A percentile compares a stretch with the other conserved stretches of the same genome.
These are phyloP conservation scores for Heliconius hewitsoni DNA, from an alignment of 1,140 invertebrate species.

Conservation along the genomic window DNA sequence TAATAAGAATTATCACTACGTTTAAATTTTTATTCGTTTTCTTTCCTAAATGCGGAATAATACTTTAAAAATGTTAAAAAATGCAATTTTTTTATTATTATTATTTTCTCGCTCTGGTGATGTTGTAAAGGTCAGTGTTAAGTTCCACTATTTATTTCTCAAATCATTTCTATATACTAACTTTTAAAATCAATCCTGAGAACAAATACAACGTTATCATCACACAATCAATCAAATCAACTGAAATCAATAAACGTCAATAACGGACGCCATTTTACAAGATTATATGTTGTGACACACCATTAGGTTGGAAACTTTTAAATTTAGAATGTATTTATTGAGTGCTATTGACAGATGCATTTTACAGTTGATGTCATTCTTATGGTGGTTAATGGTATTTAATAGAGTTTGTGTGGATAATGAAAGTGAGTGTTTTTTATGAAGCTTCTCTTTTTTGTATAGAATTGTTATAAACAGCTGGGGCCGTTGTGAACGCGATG, in stretches of 20 bases:
- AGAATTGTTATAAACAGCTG: background rate
- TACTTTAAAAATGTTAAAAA: no score
- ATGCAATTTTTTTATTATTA: no score
- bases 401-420: conserved; percentile 44
- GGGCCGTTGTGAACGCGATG: background rate
- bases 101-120: no score
- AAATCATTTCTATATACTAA: no score
- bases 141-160: no score
- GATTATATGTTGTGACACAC: conserved; percentile 77
- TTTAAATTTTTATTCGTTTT: no score
- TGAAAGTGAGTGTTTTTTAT: background rate
- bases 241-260: conserved; percentile 50
- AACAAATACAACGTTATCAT: conserved; percentile 56
- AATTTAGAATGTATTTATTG: conserved; percentile 55
- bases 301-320: conserved; percentile 66
- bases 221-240: conserved; percentile 64
- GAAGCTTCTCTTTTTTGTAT: background rate
- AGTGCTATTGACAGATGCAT: conserved; percentile 63
- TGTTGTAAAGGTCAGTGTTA: no score
- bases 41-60: no score
- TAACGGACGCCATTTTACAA: conserved; percentile 59
- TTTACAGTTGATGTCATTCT: conserved; percentile 71
- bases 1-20: no score
- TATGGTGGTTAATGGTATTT: conserved; percentile 56
- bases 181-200: conserved; percentile 43